These are phyloP conservation scores for Amia ocellicauda DNA, from an alignment of 2,113 vertebrate species.

Conservation along the genomic window DNA sequence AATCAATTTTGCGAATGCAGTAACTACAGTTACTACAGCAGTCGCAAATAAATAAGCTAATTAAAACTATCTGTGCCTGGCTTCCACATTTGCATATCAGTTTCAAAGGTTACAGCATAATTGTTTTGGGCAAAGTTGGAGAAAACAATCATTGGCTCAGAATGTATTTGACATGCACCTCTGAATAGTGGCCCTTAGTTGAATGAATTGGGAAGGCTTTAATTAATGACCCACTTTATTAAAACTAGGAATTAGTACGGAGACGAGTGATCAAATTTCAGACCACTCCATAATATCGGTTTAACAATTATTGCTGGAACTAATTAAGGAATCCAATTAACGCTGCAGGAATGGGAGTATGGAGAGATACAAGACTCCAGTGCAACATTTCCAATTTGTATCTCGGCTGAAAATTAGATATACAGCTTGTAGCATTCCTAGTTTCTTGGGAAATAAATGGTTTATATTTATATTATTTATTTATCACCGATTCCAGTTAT, in stretches of 20 bases:
- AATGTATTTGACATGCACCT: slow-evolving; percentile 22
- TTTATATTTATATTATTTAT: slow-evolving; percentile 53
- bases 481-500: slow-evolving; percentile 66
- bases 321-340: slow-evolving; percentile 77
- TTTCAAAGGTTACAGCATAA: neutral
- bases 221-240: slow-evolving; percentile 62
- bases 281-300: slow-evolving; percentile 44
- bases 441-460: slow-evolving; percentile 63
- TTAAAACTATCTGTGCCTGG: slow-evolving; percentile 33
- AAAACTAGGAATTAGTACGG: slow-evolving; percentile 35
- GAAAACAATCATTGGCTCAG: too few species aligned
- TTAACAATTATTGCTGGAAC: slow-evolving; percentile 61
- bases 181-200: slow-evolving; percentile 28
- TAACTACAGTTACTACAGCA: too few species aligned
- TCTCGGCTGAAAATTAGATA: slow-evolving; percentile 47
- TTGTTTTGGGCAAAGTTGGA: slow-evolving; percentile 3
- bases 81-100: slow-evolving; percentile 23
- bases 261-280: slow-evolving; percentile 37
- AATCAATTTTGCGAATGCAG: slow-evolving; percentile 28
- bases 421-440: slow-evolving; percentile 18
- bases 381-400: slow-evolving; percentile 48
- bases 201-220: slow-evolving; percentile 45
- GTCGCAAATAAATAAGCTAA: slow-evolving; percentile 32
- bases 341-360: slow-evolving; percentile 47
- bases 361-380: slow-evolving; percentile 24